phyloP scores from a whole-genome alignment of 2,888 invertebrate species.

The Incurvaria masculella region DNA sequence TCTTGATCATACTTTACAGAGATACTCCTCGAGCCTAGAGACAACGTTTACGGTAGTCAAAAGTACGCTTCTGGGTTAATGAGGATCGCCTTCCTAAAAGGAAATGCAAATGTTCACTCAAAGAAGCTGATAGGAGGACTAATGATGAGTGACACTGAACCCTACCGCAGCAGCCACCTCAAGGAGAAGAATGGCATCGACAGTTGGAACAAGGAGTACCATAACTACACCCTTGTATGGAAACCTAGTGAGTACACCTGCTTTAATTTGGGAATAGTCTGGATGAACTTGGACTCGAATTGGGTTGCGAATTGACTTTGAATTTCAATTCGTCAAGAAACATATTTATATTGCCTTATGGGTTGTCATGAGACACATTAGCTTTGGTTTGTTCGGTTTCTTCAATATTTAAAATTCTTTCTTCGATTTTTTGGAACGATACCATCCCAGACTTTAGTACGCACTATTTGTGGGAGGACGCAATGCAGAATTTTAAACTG shows the following conservation, averaged over 20 bases:
- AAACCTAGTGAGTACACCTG: constrained; percentile 37
- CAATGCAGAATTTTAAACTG: too few relatives aligned
- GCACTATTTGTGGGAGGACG: too few relatives aligned
- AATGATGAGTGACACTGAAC: constrained; percentile 32
- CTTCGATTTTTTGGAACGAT: too few relatives aligned
- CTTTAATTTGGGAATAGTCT: too few relatives aligned
- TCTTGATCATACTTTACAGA: constrained; percentile 36
- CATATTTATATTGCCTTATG: too few relatives aligned
- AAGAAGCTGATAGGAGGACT: constrained; percentile 39
- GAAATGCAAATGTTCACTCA: constrained; percentile 52
- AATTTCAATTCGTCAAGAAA: too few relatives aligned
- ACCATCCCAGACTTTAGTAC: too few relatives aligned
- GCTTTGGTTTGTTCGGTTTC: too few relatives aligned
- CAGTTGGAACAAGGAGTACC: constrained; percentile 60
- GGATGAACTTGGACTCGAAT: too few relatives aligned
- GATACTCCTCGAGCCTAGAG: constrained; percentile 62
- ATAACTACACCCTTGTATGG: constrained; percentile 70
- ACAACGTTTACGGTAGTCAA: constrained; percentile 58
- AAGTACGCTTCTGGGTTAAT: constrained; percentile 67
- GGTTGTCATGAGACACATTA: too few relatives aligned
- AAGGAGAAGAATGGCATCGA: constrained; percentile 31
- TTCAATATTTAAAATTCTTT: too few relatives aligned
- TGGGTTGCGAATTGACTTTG: too few relatives aligned
- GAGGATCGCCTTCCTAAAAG: constrained; percentile 65
- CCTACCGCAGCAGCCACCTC: constrained; percentile 36